Evolutionary conservation across 2,888 invertebrate species (phyloP), one percentile per base, ranked within the genome.

Genomic region (Andrena fulva): DNA sequence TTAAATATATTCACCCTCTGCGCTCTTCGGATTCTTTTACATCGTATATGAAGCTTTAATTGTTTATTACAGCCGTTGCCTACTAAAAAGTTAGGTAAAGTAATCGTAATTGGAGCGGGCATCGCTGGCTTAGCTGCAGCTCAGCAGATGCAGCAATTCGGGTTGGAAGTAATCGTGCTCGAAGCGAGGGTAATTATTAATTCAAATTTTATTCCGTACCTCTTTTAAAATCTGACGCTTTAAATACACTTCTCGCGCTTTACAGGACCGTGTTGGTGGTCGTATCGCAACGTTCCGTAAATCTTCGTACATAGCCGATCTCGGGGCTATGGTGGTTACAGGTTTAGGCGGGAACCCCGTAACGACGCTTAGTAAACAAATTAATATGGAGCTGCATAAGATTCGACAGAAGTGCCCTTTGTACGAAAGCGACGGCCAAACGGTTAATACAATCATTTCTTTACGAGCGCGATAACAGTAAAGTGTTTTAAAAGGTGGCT

Each of bases 271-370:
- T 84, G 99, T 99, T 63, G 99, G 99, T 50, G 99, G 99, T 5
- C 96, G 99, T 71, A 98, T 99, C 90, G 98, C 99, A 1, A 99
- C 99, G 7, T 99, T 99, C 93, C 96, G 99, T 76, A 99, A 99
- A 94, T 97, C 97, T 62, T 96, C 96, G 63, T 97, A 97, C 94
- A 96, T 96, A 56, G 96, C 96, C 24, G 96, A 97, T 93, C 94
- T 97, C 63, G 98, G 99, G 1, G 99, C 99, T 0, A 99, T 99
- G 99, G 99, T 99, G 2, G 98, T 99, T 2, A 99, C 99, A 4
- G 99, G 99, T 0, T 95, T 99, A 24, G 98, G 97, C 75, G 99
- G 99, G 0, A 99, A 99, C 95, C 99, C 99, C 0, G 97, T 99
- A 76, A 98, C 98, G 7, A 98, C 99, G 24, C 94, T 99, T 42